Percentiles rank a stretch among this genome's conserved stretches.
These are phyloP conservation scores for Agrochola circellaris DNA, from an alignment of 2,888 invertebrate genomes.

Conservation along the genomic window DNA sequence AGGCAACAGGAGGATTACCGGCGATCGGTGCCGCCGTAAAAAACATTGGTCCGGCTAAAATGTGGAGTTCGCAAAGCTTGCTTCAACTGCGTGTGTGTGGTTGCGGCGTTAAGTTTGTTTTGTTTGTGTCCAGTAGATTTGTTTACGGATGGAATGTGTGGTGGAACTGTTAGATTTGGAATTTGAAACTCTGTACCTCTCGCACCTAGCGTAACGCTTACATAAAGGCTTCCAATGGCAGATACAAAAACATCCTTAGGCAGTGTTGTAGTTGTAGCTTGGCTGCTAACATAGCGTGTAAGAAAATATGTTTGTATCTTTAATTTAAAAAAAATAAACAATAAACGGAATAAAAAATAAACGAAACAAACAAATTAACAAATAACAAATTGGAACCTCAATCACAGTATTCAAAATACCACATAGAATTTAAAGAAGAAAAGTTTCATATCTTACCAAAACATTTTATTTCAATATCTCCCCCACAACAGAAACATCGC, in stretches of 20 bases:
- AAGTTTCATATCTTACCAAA: background rate
- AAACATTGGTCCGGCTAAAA: conserved; percentile 63
- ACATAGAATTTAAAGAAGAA: background rate
- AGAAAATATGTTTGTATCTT: background rate
- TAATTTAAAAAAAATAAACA: too few relatives aligned
- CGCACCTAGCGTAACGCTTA: background rate
- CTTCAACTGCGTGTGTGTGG: conserved; percentile 44
- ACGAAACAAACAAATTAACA: too few relatives aligned
- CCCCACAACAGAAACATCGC: conserved; percentile 8
- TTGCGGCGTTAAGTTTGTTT: conserved; percentile 20
- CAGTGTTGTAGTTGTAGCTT: background rate
- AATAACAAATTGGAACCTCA: background rate
- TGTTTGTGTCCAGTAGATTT: conserved; percentile 18
- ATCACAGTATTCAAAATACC: too few relatives aligned
- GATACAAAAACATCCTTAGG: background rate
- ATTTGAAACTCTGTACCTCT: background rate
- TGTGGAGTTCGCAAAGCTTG: conserved; percentile 52
- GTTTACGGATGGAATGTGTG: conserved; percentile 20
- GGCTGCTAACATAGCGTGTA: background rate
- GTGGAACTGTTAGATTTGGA: too few relatives aligned
- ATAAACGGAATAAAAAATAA: too few relatives aligned
- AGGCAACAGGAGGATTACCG: conserved; percentile 70
- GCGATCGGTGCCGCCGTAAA: conserved; percentile 64
- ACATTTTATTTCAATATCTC: conserved; percentile 24
- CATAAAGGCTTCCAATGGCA: background rate